phyloP scores from a whole-genome alignment of 2,888 invertebrate species.

The Scaptomyza cyrtandrae region DNA sequence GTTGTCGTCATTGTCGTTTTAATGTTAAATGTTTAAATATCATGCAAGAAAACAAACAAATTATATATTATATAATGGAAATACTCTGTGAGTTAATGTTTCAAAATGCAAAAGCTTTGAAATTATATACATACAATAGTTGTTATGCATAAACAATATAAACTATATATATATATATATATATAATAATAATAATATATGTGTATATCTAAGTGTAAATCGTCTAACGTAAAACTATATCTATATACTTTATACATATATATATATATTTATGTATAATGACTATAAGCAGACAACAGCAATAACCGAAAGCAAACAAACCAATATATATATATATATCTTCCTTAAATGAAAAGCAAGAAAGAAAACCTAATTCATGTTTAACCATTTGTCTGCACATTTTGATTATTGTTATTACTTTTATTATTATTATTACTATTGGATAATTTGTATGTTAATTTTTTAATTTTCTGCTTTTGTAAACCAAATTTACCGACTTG shows the following conservation, averaged over 20 bases:
- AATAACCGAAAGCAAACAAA: constrained; percentile 9
- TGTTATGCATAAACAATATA: constrained; percentile 60
- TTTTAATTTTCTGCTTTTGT: constrained; percentile 67
- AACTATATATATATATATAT: constrained; percentile 26
- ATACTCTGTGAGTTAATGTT: constrained; percentile 80
- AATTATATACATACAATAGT: constrained; percentile 66
- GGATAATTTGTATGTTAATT: constrained; percentile 51
- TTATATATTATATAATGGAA: constrained; percentile 74
- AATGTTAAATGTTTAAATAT: constrained; percentile 70
- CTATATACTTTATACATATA: constrained; percentile 28
- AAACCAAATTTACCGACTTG: constrained; percentile 80
- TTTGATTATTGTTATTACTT: constrained; percentile 41
- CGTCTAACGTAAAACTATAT: constrained; percentile 38
- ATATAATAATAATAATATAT: constrained; percentile 38
- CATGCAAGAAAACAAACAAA: constrained; percentile 42
- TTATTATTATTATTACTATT: constrained; percentile 24
- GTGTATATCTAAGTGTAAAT: constrained; percentile 69
- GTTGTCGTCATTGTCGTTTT: constrained; percentile 59
- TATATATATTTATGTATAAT: constrained; percentile 33
- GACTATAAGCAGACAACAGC: constrained; percentile 46
- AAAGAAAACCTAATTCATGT: constrained; percentile 25
- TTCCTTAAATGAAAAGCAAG: constrained; percentile 51
- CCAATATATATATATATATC: constrained; percentile 14
- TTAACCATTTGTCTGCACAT: constrained; percentile 47
- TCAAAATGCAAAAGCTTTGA: constrained; percentile 72